Evolutionary conservation across 2,113 vertebrate species (phyloP).

Genomic region (Siniperca chuatsi): DNA sequence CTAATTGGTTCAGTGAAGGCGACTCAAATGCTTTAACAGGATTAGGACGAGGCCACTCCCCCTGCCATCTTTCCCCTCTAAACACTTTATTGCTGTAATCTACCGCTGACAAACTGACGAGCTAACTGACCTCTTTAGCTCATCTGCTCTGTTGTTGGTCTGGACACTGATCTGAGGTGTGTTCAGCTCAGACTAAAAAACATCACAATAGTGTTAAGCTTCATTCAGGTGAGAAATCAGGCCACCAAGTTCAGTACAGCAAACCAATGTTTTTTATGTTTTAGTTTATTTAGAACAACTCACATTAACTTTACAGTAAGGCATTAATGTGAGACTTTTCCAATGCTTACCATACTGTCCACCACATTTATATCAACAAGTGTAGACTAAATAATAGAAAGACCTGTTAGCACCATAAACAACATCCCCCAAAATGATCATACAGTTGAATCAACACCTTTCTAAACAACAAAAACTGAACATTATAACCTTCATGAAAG

Average conservation of each 20-base stretch:
- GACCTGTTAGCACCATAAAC: too few relatives aligned
- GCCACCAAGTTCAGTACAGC: not conserved
- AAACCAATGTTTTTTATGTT: not conserved
- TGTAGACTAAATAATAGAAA: not conserved
- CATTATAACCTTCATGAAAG: too few relatives aligned
- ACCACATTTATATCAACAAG: too few relatives aligned
- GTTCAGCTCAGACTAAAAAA: not conserved
- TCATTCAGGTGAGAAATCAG: not conserved
- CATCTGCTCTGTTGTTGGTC: constrained; percentile 26
- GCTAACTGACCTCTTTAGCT: constrained; percentile 70
- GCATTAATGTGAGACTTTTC: not conserved
- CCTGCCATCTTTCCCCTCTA: constrained; percentile 60
- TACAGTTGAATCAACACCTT: not conserved
- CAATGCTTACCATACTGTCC: too few relatives aligned
- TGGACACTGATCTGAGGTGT: constrained; percentile 28
- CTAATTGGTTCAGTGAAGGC: constrained; percentile 80
- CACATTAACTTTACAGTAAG: not conserved
- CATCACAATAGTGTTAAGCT: not conserved
- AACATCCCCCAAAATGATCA: not conserved
- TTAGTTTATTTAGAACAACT: not conserved
- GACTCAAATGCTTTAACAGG: constrained; percentile 79
- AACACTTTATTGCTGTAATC: constrained; percentile 77
- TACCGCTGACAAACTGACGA: constrained; percentile 41
- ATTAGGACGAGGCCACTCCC: constrained; percentile 74
- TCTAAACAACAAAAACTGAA: not conserved